These are phyloP conservation scores for Rafetus swinhoei DNA, from an alignment of 2,113 vertebrate genomes.

Conservation along the genomic window DNA sequence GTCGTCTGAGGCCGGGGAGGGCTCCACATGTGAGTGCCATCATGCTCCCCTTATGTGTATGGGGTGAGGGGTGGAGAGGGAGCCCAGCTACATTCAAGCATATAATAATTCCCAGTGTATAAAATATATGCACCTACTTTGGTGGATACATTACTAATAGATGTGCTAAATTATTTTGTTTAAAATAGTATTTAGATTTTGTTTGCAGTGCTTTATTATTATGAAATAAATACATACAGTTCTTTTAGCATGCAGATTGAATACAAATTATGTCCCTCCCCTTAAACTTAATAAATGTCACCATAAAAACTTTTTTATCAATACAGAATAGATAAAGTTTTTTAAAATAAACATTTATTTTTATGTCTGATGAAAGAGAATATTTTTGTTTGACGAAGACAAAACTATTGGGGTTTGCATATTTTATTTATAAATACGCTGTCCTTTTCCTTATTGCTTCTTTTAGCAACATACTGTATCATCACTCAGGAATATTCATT, in stretches of 20 bases:
- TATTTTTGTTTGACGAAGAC: not conserved
- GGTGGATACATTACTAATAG: constrained; percentile 31
- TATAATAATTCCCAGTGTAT: constrained; percentile 7
- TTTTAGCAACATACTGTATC: not conserved
- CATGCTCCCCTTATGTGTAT: too few species aligned
- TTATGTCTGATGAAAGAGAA: not conserved
- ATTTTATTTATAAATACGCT: not conserved
- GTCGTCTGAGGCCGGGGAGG: too few species aligned
- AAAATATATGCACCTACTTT: not conserved
- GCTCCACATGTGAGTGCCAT: too few species aligned
- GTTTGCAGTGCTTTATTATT: not conserved
- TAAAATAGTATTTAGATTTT: constrained; percentile 21
- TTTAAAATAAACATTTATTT: not conserved
- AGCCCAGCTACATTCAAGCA: constrained; percentile 22
- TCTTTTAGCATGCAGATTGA: not conserved
- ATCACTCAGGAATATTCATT: not conserved
- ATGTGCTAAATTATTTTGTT: constrained; percentile 27
- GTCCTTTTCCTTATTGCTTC: not conserved
- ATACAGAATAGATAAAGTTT: not conserved
- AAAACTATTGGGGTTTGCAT: not conserved
- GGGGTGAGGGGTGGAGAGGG: too few species aligned
- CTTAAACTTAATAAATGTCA: constrained; percentile 23
- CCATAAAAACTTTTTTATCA: not conserved
- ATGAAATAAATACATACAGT: constrained; percentile 46
- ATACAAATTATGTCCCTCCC: constrained; percentile 11